A percentile compares a stretch with the other conserved stretches of the same genome.
These are phyloP conservation scores for Apostichopus japonicus DNA, from an alignment of 35 echinoderm and acorn worm genomes.

Conservation along the genomic window DNA sequence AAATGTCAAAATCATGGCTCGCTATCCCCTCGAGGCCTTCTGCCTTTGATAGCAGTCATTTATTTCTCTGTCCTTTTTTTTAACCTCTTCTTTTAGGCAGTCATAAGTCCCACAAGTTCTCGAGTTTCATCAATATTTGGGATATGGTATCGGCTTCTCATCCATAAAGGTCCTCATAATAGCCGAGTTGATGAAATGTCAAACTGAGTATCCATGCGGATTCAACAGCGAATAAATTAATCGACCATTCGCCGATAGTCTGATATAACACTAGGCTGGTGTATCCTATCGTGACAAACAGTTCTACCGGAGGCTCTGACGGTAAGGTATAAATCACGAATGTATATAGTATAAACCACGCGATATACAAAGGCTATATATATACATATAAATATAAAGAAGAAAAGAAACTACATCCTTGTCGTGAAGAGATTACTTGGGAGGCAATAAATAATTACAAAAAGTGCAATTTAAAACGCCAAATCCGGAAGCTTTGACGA, in stretches of 20 bases:
- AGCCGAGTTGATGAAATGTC: background rate
- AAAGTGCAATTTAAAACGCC: background rate
- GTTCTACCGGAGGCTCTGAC: background rate
- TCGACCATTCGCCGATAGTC: background rate
- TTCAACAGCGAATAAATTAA: constrained; percentile 15
- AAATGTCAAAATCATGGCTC: background rate
- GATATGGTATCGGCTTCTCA: constrained; percentile 12
- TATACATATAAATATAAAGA: background rate
- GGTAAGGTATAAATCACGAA: background rate
- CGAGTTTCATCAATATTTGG: constrained; percentile 6
- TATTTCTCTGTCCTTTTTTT: background rate
- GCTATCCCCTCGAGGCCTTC: background rate
- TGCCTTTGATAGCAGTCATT: background rate
- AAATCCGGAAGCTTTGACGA: constrained; percentile 8
- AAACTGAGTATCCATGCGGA: background rate
- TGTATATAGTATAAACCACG: background rate
- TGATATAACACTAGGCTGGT: background rate
- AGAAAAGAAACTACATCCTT: background rate
- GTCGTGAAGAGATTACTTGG: background rate
- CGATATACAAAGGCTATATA: background rate
- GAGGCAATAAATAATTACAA: background rate
- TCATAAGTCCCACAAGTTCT: constrained; percentile 4
- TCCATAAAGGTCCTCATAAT: constrained; percentile 3
- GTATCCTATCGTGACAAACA: background rate
- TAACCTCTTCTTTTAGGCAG: background rate